Percentiles rank a stretch among this genome's conserved stretches.
These are phyloP conservation scores for Mesorhabditis spiculigera DNA, from an alignment of 2,888 invertebrate genomes.

Conservation along the genomic window DNA sequence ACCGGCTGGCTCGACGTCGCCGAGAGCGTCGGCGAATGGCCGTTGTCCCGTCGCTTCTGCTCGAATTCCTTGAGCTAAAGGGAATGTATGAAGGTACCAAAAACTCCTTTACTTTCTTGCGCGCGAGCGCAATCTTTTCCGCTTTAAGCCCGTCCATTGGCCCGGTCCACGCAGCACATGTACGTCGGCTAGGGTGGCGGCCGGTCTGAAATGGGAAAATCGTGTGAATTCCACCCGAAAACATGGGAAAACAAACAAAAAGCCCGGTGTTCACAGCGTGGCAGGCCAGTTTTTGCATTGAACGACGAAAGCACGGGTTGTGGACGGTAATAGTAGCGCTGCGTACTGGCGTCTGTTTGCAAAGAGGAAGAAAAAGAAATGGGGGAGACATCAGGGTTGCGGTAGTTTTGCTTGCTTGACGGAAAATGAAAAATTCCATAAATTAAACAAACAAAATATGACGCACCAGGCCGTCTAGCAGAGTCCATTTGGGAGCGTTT, in stretches of 20 bases:
- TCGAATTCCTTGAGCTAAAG: conserved; percentile 39
- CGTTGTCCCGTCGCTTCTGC: conserved; percentile 17
- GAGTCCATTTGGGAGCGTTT: too few relatives aligned
- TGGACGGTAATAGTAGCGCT: not conserved
- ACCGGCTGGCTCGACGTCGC: not conserved
- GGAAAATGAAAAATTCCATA: too few relatives aligned
- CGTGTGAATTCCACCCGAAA: not conserved
- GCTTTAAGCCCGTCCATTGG: conserved; percentile 14
- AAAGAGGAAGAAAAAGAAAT: too few relatives aligned
- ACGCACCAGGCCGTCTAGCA: too few relatives aligned
- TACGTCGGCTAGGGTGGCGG: not conserved
- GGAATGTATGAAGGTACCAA: not conserved
- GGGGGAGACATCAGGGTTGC: too few relatives aligned
- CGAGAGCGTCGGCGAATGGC: not conserved
- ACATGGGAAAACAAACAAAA: not conserved
- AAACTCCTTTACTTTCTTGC: conserved; percentile 25
- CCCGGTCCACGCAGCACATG: not conserved
- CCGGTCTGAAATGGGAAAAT: not conserved
- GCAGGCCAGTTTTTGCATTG: not conserved
- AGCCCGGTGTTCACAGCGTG: not conserved
- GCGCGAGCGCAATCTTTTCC: conserved; percentile 39
- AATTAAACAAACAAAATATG: too few relatives aligned
- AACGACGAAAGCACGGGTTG: not conserved
- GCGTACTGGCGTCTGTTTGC: too few relatives aligned
- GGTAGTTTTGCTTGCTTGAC: too few relatives aligned